phyloP scores from a whole-genome alignment of 1,140 invertebrate species.

The Aradophagus sp. region DNA sequence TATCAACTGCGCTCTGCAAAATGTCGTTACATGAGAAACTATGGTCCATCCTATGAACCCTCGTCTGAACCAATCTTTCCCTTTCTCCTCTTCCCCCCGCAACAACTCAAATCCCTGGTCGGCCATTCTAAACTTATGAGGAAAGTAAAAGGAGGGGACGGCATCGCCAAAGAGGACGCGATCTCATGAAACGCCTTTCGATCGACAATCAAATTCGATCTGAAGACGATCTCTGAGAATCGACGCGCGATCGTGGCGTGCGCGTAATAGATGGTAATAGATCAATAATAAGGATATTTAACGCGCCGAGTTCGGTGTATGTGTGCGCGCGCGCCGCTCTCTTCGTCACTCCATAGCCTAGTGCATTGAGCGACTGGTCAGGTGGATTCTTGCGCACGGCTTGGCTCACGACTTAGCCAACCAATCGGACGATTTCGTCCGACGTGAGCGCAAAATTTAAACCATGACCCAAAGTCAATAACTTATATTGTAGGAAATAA shows the following conservation, averaged over 20 bases:
- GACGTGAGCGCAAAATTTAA: constrained; percentile 9
- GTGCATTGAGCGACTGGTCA: constrained; percentile 20
- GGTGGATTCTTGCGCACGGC: constrained; percentile 33
- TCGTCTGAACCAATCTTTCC: constrained; percentile 15
- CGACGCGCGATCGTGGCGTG: constrained; percentile 64
- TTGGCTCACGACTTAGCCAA: background rate
- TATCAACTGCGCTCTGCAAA: no score
- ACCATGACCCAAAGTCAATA: background rate
- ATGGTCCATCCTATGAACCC: background rate
- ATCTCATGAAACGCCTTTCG: constrained; percentile 16
- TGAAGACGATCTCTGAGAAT: constrained; percentile 29
- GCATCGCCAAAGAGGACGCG: constrained; percentile 1
- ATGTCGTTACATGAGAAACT: no score
- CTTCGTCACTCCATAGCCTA: constrained; percentile 28
- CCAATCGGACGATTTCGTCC: constrained; percentile 8
- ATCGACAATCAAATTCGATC: constrained; percentile 28
- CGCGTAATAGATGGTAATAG: constrained; percentile 70
- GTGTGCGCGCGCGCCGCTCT: constrained; percentile 51
- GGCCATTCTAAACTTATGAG: constrained; percentile 30
- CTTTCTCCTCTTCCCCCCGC: no score
- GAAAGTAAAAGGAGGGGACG: constrained; percentile 31
- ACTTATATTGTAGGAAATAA: no score
- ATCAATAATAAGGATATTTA: constrained; percentile 75
- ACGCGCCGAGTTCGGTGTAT: constrained; percentile 48
- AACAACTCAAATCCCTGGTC: constrained; percentile 42